Evolutionary conservation across 2,113 vertebrate genomes (phyloP).

Genomic region (Centropus bengalensis): DNA sequence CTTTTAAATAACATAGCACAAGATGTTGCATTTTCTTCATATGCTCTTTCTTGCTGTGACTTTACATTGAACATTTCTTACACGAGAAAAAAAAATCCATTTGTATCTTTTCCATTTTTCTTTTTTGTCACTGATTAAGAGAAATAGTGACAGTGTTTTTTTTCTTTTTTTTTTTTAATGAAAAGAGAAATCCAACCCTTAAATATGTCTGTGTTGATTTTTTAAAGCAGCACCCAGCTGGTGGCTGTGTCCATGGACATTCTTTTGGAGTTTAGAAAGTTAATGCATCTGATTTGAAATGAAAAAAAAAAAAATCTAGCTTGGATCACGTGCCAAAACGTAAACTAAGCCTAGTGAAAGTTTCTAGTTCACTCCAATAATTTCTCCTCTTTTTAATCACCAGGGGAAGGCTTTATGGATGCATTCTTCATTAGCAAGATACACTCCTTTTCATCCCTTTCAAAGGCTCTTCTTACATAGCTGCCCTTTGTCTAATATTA

Average conservation of each 20-base stretch:
- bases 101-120: neutral
- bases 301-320: conserved; percentile 25
- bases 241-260: conserved; percentile 26
- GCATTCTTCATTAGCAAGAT: conserved; percentile 5
- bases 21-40: conserved; percentile 27
- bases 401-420: conserved; percentile 39
- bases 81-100: neutral
- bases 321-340: conserved; percentile 62
- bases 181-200: conserved; percentile 71
- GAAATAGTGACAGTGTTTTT: conserved; percentile 51
- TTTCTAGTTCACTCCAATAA: conserved; percentile 35
- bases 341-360: conserved; percentile 41
- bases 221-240: conserved; percentile 37
- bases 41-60: neutral
- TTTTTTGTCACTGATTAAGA: conserved; percentile 31
- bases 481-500: conserved; percentile 32
- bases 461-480: conserved; percentile 51
- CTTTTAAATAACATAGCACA: neutral
- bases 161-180: conserved; percentile 10
- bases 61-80: conserved; percentile 8
- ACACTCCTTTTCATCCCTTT: neutral
- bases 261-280: conserved; percentile 70
- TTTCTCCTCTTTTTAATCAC: conserved; percentile 42
- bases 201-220: conserved; percentile 53
- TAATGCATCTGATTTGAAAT: conserved; percentile 34